Base-by-base conservation (phyloP, 2,888 invertebrate genomes). In the Petrophora chlorosata region DNA sequence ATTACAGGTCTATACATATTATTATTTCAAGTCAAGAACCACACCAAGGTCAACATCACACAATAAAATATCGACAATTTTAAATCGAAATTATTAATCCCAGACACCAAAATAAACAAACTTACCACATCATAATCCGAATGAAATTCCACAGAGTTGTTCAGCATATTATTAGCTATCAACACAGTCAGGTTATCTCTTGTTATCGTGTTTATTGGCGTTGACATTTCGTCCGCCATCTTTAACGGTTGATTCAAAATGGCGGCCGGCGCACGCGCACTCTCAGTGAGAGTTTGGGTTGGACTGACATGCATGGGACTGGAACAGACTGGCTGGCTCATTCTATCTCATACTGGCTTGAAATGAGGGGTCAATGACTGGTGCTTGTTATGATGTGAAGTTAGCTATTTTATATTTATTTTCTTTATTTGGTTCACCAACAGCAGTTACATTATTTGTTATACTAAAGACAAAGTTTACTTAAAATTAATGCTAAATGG, bases 121-220 rank as follows among this genome's bases (percentile, higher is more conserved):
- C 61, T 44, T 41, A 62, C 60, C 76, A 65, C 60, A 55, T 83
- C 82, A 48, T 61, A 59, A 40, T 83, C 82, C 0, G 82, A 68
- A 1, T 53, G 39, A 14, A 80, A 79, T 28, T 85, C 85, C 35
- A 78, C 41, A 0, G 86, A 82, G 17, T 68, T 70, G 58, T 84
- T 79, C 13, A 86, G 42, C 15, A 79, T 66, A 47, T 86, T 86
- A 56, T 86, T 85, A 8, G 74, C 70, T 30, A 86, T 76, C 3
- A 85, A 57, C 53, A 82, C 76, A 2, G 65, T 64, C 40, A 86
- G 38, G 19, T 81, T 74, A 1, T 85, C 82, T 34, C 85, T 69
- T 0, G 70, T 68, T 3, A 86, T 47, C 1, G 67, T 80, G 46
- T 86, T 86, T 3, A 81, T 57, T 2, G 86, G 86, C 2, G 86